phyloP scores from a whole-genome alignment of 1,140 invertebrate genomes.

The Achatina immaculata region DNA sequence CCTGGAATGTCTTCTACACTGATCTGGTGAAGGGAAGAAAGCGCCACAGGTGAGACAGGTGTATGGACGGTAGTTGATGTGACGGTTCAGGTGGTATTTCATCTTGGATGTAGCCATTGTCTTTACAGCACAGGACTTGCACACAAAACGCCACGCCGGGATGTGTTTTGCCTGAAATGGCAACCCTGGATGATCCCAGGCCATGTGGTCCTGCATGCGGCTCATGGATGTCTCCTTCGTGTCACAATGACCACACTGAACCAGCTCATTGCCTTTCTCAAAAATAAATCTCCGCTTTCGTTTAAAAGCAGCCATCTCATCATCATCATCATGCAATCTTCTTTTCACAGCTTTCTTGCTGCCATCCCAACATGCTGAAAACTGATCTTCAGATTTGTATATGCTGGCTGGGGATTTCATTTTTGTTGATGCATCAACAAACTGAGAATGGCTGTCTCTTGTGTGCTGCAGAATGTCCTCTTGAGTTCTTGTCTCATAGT shows the following conservation, averaged over 20 bases:
- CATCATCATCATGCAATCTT: constrained; percentile 6
- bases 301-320: constrained; percentile 10
- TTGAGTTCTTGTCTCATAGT: constrained; percentile 48
- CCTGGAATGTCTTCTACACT: constrained; percentile 44
- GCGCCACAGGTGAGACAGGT: constrained; percentile 44
- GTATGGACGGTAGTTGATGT: constrained; percentile 49
- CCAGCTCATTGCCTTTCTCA: constrained; percentile 38
- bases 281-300: constrained; percentile 27
- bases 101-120: constrained; percentile 49
- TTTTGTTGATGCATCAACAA: neutral
- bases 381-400: neutral
- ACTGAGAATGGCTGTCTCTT: constrained; percentile 38
- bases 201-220: constrained; percentile 40
- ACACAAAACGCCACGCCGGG: constrained; percentile 47
- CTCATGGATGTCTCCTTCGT: constrained; percentile 34
- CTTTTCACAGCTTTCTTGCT: constrained; percentile 37
- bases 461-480: constrained; percentile 47
- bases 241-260: constrained; percentile 43
- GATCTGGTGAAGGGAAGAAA: constrained; percentile 48
- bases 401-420: neutral
- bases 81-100: constrained; percentile 49
- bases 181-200: constrained; percentile 31
- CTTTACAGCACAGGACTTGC: constrained; percentile 45
- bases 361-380: constrained; percentile 34
- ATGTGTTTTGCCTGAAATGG: constrained; percentile 28